phyloP scores from a whole-genome alignment of 2,113 vertebrate genomes.

The Oreochromis niloticus region DNA sequence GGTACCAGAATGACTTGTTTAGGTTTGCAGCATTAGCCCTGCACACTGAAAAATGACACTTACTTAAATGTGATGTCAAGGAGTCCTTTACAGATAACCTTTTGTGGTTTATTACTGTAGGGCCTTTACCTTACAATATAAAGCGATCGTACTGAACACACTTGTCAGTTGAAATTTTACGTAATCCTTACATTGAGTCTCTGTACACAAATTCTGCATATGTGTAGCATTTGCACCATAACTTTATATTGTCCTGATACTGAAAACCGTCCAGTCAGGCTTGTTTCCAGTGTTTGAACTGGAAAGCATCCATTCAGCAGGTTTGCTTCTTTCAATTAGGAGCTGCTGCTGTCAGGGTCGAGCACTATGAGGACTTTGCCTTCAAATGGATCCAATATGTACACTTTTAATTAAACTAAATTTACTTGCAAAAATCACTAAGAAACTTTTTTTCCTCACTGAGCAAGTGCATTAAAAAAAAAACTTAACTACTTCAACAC shows the following conservation, averaged over 20 bases:
- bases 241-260: neutral
- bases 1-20: neutral
- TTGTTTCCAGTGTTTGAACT: slow-evolving; percentile 3
- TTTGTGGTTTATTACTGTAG: neutral
- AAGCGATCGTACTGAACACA: neutral
- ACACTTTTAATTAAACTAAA: neutral
- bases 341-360: neutral
- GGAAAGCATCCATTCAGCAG: slow-evolving; percentile 12
- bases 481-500: neutral
- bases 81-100: accelerated
- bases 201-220: neutral
- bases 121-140: neutral
- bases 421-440: neutral
- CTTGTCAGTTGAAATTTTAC: neutral
- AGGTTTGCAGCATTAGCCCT: neutral
- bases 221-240: neutral
- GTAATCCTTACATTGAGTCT: neutral
- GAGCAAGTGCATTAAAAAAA: neutral
- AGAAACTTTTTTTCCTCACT: neutral
- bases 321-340: slow-evolving; percentile 21
- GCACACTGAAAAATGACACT: neutral
- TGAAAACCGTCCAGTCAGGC: slow-evolving; percentile 9
- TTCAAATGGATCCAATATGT: neutral
- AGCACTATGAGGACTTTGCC: neutral
- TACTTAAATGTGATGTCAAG: neutral